Conservation (phyloP, 2,113 vertebrate genomes). For the Brienomyrus longianalis region DNA sequence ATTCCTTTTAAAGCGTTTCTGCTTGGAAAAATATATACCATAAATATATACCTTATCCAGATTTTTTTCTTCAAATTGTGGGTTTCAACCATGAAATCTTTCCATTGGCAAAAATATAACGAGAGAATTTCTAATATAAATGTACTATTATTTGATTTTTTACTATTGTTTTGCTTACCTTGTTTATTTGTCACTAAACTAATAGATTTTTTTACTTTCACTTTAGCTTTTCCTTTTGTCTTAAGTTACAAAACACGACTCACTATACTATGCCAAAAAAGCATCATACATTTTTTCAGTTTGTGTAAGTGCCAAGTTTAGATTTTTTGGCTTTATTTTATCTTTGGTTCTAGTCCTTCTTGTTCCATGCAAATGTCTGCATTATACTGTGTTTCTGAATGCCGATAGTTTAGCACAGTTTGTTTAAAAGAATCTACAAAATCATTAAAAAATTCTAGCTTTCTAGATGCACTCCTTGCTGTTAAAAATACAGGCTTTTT, state of each 20-base stretch:
- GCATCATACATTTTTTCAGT: background rate
- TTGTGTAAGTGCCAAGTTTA: background rate
- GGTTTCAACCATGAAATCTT: background rate
- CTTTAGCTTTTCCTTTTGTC: background rate
- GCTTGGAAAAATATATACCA: background rate
- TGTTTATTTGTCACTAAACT: background rate
- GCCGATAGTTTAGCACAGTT: background rate
- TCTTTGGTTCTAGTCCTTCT: background rate
- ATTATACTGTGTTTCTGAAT: background rate
- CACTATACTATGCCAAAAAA: background rate
- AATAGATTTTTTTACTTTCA: background rate
- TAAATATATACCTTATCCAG: background rate
- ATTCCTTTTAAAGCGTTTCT: background rate
- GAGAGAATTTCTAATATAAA: background rate
- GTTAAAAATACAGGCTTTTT: background rate
- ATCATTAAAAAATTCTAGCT: background rate
- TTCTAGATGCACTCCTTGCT: background rate
- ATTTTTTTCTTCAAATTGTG: background rate
- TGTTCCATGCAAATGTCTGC: background rate
- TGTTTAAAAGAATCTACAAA: background rate
- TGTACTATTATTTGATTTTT: background rate
- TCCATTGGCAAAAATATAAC: background rate
- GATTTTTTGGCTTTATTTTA: background rate
- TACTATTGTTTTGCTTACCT: background rate
- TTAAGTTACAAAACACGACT: background rate